phyloP scores from a whole-genome alignment of 2,113 vertebrate species.

The Manacus vitellinus region DNA sequence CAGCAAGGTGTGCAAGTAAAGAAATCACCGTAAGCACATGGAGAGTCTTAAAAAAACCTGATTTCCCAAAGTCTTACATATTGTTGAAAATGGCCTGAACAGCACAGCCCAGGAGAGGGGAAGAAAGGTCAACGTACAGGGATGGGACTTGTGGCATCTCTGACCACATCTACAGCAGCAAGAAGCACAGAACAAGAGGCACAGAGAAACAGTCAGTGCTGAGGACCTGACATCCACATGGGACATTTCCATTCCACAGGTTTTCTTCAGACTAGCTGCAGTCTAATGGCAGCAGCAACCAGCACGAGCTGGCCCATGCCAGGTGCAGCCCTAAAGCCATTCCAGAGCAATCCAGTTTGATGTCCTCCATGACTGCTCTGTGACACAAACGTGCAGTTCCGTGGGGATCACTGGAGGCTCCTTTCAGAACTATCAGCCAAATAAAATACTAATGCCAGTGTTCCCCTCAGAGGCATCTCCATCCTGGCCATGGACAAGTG shows the following conservation, averaged over 20 bases:
- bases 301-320: accelerated
- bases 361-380: background rate
- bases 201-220: accelerated
- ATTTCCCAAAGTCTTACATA: background rate
- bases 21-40: background rate
- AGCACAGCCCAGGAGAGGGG: accelerated
- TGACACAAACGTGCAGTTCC: background rate
- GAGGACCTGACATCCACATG: background rate
- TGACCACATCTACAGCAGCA: background rate
- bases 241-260: background rate
- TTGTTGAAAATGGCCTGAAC: background rate
- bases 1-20: background rate
- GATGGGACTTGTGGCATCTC: background rate
- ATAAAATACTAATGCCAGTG: background rate
- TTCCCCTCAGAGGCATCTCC: background rate
- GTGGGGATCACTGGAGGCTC: background rate
- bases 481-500: background rate
- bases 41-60: background rate
- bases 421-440: background rate
- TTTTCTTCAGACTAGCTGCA: background rate
- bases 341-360: background rate
- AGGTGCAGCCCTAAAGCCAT: background rate
- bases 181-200: background rate
- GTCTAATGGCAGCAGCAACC: background rate
- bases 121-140: background rate